These are phyloP conservation scores for Bolinopsis microptera DNA, from an alignment of 37 sponge, comb jelly and placozoan species.

Conservation along the genomic window DNA sequence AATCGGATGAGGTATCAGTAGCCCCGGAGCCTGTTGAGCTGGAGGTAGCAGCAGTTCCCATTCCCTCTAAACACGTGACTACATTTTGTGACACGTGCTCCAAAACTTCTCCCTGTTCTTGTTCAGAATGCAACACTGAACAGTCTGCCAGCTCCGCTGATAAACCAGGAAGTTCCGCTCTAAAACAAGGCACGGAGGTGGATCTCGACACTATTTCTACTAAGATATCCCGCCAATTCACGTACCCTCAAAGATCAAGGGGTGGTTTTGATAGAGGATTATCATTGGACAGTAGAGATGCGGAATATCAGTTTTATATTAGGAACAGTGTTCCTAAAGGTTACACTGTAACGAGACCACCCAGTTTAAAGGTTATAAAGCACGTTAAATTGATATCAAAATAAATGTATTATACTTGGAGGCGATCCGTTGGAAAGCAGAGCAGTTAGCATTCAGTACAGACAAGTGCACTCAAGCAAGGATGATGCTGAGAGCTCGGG, in stretches of 20 bases:
- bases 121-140: not conserved
- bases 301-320: not conserved
- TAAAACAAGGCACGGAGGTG: not conserved
- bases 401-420: no score
- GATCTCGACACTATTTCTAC: not conserved
- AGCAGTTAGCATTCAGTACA: no score
- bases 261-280: not conserved
- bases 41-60: not conserved
- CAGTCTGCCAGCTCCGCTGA: not conserved
- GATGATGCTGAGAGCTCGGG: no score
- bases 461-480: no score
- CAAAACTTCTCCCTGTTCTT: not conserved
- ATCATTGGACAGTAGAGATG: not conserved
- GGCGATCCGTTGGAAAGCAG: no score
- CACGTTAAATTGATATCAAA: no score
- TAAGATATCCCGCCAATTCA: not conserved
- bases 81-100: not conserved
- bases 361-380: not conserved
- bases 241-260: not conserved
- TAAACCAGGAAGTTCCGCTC: not conserved
- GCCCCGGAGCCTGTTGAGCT: not conserved
- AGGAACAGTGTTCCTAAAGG: not conserved
- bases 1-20: not conserved
- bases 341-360: not conserved
- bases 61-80: not conserved